Evolutionary conservation across 2,888 invertebrate species (phyloP).

Genomic region (Spodoptera littoralis): DNA sequence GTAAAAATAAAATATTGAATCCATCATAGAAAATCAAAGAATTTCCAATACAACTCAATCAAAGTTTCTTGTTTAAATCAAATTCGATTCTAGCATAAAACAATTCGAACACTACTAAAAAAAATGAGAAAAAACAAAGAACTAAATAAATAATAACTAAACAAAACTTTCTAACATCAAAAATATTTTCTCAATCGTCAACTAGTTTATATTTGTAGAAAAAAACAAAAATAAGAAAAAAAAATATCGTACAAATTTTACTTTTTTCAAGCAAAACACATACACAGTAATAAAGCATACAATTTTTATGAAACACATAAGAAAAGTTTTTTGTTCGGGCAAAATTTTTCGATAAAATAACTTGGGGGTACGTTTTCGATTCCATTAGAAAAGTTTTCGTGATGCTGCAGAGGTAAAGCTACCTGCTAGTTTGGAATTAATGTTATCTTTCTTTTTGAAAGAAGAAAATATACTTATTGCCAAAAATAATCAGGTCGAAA

Average conservation of each 20-base stretch:
- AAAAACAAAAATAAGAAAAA: slow-evolving; percentile 22
- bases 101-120: not conserved
- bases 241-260: slow-evolving; percentile 52
- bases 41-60: slow-evolving; percentile 1
- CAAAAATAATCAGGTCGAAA: slow-evolving; percentile 10
- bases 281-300: slow-evolving; percentile 18
- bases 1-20: slow-evolving; percentile 35
- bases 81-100: not conserved
- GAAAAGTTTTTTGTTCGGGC: slow-evolving; percentile 45
- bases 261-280: slow-evolving; percentile 26
- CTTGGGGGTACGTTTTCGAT: slow-evolving; percentile 56
- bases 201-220: too few relatives aligned
- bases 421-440: slow-evolving; percentile 45
- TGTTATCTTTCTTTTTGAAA: slow-evolving; percentile 48
- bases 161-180: slow-evolving; percentile 13
- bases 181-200: slow-evolving; percentile 24
- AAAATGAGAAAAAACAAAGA: not conserved
- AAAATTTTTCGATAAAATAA: slow-evolving; percentile 41
- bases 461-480: slow-evolving; percentile 15
- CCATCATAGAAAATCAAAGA: slow-evolving; percentile 8
- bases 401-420: slow-evolving; percentile 25
- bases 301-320: slow-evolving; percentile 47
- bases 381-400: slow-evolving; percentile 59
- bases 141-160: slow-evolving; percentile 21
- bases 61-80: slow-evolving; percentile 8